Evolutionary conservation across 1,140 invertebrate genomes (phyloP), one percentile per base, ranked within the genome.

Genomic region (Drosophila ficusphila): DNA sequence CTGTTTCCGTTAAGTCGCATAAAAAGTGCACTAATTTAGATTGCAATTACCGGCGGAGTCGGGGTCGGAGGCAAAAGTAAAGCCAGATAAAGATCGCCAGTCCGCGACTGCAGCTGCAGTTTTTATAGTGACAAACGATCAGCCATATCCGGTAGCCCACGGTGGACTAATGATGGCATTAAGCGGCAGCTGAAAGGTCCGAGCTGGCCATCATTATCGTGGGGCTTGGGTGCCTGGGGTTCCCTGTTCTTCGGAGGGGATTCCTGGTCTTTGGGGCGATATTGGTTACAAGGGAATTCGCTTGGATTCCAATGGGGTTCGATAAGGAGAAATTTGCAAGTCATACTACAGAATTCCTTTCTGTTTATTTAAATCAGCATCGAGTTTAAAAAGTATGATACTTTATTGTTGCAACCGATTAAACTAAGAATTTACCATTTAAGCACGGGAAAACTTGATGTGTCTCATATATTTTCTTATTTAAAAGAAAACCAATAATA

Each of bases 21-120:
- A 78, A 85, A 64, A 86, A 88, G 64, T 82, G 83, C 60, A 78
- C 82, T 88, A 78, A 88, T 88, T 88, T 88, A 88, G 67, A 88
- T 75, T 36, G 82, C 85, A 82, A 88, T 88, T 88, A 88, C 69
- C 39, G 34, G n/a, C n/a, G n/a, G n/a, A n/a, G n/a, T n/a, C n/a
- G n/a, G n/a, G 31, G 34, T n/a, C 8, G 27, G n/a, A 4, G 14
- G 9, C 19, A 34, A 25, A 7, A 16, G 7, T 7, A 1, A 2
- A 19, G 29, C 12, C 4, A 16, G 71, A 38, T 21, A 44, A 52
- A 41, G 19, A 54, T 41, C 44, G 44, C 38, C 11, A 27, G 9
- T 44, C 44, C 33, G 9, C 31, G 21, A 23, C 29, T 57, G 49
- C 48, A 86, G 76, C 60, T 69, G 48, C 60, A 68, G 44, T 44